A percentile compares a stretch with the other conserved stretches of the same genome.
phyloP scores from a whole-genome alignment of 2,797 vertebrate species.

The Anguilla obscura region DNA sequence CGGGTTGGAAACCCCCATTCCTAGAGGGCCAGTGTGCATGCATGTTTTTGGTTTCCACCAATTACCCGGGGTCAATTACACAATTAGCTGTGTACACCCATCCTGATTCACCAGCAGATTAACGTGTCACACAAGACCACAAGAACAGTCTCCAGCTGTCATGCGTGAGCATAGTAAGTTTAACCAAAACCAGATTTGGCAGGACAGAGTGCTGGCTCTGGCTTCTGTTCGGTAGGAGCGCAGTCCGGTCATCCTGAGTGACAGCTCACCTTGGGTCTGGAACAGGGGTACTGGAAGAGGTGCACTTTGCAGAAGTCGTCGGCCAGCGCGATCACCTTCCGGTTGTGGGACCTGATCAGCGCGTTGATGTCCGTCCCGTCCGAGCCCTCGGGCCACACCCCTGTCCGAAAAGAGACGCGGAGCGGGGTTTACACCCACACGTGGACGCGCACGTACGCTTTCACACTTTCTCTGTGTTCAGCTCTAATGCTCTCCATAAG shows the following conservation, averaged over 20 bases:
- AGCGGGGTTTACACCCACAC: not conserved
- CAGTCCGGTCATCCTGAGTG: not conserved
- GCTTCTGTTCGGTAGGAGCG: not conserved
- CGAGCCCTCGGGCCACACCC: slow-evolving; percentile 97
- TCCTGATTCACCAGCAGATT: not conserved
- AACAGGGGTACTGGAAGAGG: slow-evolving; percentile 95
- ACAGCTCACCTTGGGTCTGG: slow-evolving; percentile 84
- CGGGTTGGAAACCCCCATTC: not conserved
- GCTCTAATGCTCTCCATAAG: not conserved
- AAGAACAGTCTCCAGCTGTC: not conserved
- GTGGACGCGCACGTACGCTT: slow-evolving; percentile 5
- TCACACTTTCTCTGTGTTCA: not conserved
- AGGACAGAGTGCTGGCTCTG: not conserved
- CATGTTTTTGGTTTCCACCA: not conserved
- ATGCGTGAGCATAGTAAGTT: not conserved
- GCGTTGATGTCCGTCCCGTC: slow-evolving; percentile 98
- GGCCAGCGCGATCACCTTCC: slow-evolving; percentile 92
- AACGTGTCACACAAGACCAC: not conserved
- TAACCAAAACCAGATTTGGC: not conserved
- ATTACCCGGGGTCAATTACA: not conserved
- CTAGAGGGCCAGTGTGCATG: not conserved
- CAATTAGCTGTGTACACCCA: not conserved
- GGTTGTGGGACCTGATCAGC: slow-evolving; percentile 87
- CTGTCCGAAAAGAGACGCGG: slow-evolving; percentile 59
- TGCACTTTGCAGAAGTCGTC: slow-evolving; percentile 99